Evolutionary conservation across 2,797 vertebrate genomes (phyloP).

Genomic region (Chaetophractus vellerosus): DNA sequence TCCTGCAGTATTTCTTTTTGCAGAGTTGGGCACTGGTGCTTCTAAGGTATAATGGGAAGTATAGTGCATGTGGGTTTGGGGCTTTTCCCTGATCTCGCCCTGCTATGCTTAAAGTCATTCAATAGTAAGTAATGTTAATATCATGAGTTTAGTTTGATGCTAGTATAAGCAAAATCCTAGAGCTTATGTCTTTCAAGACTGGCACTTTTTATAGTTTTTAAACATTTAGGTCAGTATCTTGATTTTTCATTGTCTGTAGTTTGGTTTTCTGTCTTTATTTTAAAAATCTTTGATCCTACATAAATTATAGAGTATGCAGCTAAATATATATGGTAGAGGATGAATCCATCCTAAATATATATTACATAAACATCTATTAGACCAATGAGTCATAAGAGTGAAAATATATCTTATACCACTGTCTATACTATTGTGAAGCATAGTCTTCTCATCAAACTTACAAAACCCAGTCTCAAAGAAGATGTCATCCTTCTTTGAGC

Average conservation of each 20-base stretch:
- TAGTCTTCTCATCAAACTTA: background rate
- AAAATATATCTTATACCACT: background rate
- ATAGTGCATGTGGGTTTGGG: background rate
- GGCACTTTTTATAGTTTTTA: slow-evolving; percentile 11
- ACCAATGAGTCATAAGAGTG: background rate
- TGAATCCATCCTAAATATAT: background rate
- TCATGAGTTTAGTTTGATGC: background rate
- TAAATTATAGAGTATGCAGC: no score
- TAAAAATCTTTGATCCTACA: background rate
- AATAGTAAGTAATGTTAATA: background rate
- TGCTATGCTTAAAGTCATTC: background rate
- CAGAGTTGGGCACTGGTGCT: background rate
- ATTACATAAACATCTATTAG: background rate
- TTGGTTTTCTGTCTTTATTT: background rate
- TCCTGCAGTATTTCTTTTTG: background rate
- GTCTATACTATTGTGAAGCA: background rate
- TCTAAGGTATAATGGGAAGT: background rate
- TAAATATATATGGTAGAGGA: background rate
- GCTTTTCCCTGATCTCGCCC: background rate
- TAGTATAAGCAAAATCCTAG: background rate
- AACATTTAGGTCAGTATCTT: background rate
- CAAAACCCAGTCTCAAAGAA: background rate
- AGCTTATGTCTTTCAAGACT: background rate
- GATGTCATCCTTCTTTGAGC: slow-evolving; percentile 10
- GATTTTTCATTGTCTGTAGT: background rate